A percentile compares a stretch with the other conserved stretches of the same genome.
Evolutionary conservation across 2,888 invertebrate species (phyloP).

Genomic region (Drosophila mimetica): DNA sequence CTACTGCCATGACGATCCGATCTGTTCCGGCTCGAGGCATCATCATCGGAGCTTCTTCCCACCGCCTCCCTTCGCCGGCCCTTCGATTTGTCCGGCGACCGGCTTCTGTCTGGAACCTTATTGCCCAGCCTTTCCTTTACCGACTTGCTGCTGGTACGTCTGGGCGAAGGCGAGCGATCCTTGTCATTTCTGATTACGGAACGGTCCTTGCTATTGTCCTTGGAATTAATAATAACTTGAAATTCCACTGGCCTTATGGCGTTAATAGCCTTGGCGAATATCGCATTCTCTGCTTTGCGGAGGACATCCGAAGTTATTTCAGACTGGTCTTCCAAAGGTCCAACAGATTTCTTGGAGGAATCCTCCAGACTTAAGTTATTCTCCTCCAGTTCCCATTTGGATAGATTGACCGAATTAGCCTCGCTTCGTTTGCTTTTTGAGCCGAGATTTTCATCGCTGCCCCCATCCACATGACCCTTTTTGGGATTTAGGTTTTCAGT

Average conservation of each 20-base stretch:
- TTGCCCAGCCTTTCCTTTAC: conserved; percentile 92
- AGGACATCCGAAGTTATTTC: conserved; percentile 94
- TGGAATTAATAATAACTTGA: conserved; percentile 83
- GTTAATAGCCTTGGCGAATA: conserved; percentile 94
- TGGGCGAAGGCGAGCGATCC: conserved; percentile 67
- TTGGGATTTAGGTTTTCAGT: conserved; percentile 3
- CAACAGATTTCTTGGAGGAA: conserved; percentile 83
- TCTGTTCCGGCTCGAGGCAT: conserved; percentile 34
- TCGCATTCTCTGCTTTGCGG: conserved; percentile 95
- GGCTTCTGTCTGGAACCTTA: conserved; percentile 68
- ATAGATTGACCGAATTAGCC: conserved; percentile 88
- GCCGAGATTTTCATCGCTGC: conserved; percentile 9
- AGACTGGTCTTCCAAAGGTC: conserved; percentile 81
- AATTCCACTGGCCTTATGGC: conserved; percentile 90
- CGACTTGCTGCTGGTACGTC: conserved; percentile 83
- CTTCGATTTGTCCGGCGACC: conserved; percentile 56
- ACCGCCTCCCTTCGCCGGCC: conserved; percentile 29
- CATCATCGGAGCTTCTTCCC: conserved; percentile 27
- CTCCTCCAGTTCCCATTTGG: conserved; percentile 97
- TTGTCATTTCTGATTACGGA: conserved; percentile 64
- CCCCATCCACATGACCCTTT: conserved; percentile 6
- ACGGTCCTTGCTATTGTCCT: conserved; percentile 85
- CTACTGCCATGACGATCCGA: conserved; percentile 43
- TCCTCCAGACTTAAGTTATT: conserved; percentile 85
- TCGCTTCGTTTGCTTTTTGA: conserved; percentile 66